Percentiles rank a stretch among this genome's conserved stretches.
These are phyloP conservation scores for Beroe ovata DNA, from an alignment of 37 sponge, comb jelly and placozoan species.

Conservation along the genomic window DNA sequence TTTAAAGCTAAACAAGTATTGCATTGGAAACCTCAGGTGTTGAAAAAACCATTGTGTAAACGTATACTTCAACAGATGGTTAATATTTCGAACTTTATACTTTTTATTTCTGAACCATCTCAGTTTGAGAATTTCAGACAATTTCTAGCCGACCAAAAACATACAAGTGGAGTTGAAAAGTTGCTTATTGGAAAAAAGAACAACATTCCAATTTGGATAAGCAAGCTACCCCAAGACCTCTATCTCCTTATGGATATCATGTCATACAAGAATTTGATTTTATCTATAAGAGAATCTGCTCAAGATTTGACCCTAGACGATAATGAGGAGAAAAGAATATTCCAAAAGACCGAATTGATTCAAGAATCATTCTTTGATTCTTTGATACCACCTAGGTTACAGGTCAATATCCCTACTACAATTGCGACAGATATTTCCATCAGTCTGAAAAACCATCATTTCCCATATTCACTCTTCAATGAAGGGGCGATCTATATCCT, in stretches of 20 bases:
- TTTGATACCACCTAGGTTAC: background rate
- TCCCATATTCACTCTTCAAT: background rate
- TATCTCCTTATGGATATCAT: conserved; percentile 30
- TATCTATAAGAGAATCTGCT: background rate
- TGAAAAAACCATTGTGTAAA: conserved; percentile 15
- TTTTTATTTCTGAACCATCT: background rate
- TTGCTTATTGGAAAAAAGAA: background rate
- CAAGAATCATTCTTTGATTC: conserved; percentile 29
- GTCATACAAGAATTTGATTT: conserved; percentile 7
- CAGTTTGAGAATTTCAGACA: conserved; percentile 52
- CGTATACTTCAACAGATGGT: background rate
- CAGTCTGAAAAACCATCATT: conserved; percentile 26
- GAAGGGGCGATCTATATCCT: background rate
- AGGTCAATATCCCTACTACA: conserved; percentile 24
- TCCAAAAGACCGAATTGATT: conserved; percentile 2
- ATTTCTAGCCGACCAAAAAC: conserved; percentile 4
- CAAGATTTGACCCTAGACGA: background rate
- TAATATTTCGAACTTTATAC: background rate
- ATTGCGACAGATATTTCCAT: background rate
- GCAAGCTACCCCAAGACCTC: conserved; percentile 33
- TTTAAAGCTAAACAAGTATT: background rate
- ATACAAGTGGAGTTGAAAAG: background rate
- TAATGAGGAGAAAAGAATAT: background rate
- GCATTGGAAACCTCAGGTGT: background rate
- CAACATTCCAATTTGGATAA: background rate